Base-by-base conservation (phyloP, 2,113 vertebrate species). In the Camelus bactrianus region DNA sequence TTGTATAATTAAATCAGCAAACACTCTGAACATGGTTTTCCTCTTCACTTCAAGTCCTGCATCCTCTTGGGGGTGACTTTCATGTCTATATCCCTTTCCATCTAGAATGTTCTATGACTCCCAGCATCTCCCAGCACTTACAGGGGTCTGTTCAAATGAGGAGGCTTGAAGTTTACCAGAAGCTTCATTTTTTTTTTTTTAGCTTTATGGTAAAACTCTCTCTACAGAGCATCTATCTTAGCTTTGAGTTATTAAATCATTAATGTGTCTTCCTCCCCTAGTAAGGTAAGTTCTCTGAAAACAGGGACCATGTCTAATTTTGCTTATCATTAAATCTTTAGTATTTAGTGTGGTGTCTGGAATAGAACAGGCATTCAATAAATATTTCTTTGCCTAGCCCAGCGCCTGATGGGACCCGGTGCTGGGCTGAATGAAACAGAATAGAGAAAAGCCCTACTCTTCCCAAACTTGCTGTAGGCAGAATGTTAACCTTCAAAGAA, bases 1-100 rank as follows among this genome's bases (percentile, higher is more conserved):
- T 73, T 75, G 13, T 93, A 85, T 97, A 94, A 96, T 89, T 62
- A 83, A 76, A 38, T 92, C 58, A 42, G 16, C 69, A 82, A 83
- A 85, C 35, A 73, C 16, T 84, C 35, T 62, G 70, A 69, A 93
- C 75, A 87, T 54, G 12, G 54, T 50, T 62, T 95, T 81, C 46
- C 30, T 72, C 28, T 70, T 86, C 35, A 65, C 17, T 22, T 89
- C 54, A 80, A 50, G 15, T 95, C 19, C 75, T 56, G 24, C 42
- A 46, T 60, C 14, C 70, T 83, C 69, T 87, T 38, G 4, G 17
- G 30, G 48, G 7, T 77, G 32, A 90, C 58, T 75, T 94, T 75
- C 77, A 58, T 64, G 50, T 84, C 58, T 94, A 19, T 38, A 84
- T 73, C 14, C 14, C 30, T 70, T 13, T 94, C 24, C 13, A 84